Evolutionary conservation across 2,888 invertebrate species (phyloP), one percentile per base, ranked within the genome.

Genomic region (Hedychridium roseum): DNA sequence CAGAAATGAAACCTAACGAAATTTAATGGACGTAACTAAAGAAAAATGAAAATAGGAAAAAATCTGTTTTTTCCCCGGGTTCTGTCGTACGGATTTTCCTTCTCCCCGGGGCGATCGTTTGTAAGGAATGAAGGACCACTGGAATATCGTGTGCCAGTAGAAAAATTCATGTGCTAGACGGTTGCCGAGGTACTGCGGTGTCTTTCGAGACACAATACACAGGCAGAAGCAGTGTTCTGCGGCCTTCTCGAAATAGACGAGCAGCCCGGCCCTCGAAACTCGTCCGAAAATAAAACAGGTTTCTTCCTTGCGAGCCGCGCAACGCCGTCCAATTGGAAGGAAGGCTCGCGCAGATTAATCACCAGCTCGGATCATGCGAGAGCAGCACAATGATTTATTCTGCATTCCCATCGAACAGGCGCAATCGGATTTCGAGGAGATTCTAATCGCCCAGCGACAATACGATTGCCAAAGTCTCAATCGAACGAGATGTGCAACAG

Each of bases 191-290:
- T 61, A 59, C 50, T 50, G 37, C n/a, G n/a, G 50, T 46, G 54
- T 60, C 57, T 62, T 57, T 63, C 54, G 56, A 66, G 64, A 64
- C 60, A 68, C 66, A 71, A 62, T 70, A 65, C 65, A n/a, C n/a
- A n/a, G n/a, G n/a, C n/a, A n/a, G n/a, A 51, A 64, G 66, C 61
- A 60, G 64, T 53, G 50, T 47, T n/a, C 54, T 42, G 49, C 45
- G 70, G 69, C 71, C 70, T 73, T 75, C 75, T 74, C 64, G 64
- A 75, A 76, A 74, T 76, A 75, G 73, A 72, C 64, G 61, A 68
- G 66, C 50, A 68, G 66, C 66, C 56, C 68, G 60, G 68, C 68
- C 66, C 66, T 64, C 67, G 66, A 62, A 64, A 69, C 65, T 64
- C 62, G 54, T 66, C 68, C 68, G 57, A 73, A 74, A 75, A 74